Base-by-base conservation (phyloP, 53 echinoderm and acorn worm genomes). In the Hippasteria phrygiana region DNA sequence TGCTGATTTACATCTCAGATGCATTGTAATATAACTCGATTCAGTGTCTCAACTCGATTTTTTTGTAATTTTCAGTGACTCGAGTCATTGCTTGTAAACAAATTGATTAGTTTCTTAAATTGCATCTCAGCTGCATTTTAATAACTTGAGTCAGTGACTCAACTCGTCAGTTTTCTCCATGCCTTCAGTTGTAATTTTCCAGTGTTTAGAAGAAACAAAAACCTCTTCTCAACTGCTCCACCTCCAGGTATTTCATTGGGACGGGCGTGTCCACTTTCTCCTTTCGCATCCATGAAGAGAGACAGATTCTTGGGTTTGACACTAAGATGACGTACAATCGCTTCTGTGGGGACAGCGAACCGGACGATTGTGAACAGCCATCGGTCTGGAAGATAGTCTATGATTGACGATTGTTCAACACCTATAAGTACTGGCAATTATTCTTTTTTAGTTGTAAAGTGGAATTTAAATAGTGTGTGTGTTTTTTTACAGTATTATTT, bases 221-320 rank as follows among this genome's bases (percentile, higher is more conserved):
- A n/a, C n/a, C n/a, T n/a, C n/a, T n/a, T n/a, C n/a, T n/a, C n/a
- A n/a, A n/a, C n/a, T n/a, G n/a, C n/a, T n/a, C n/a, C 48, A 8
- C 48, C 14, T 48, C 48, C 78, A 97, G 97, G 85, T 97, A 94
- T 43, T 97, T 97, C 39, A 95, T 97, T 29, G 97, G 97, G 13
- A 97, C 97, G 1, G 95, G 95, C 22, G 92, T 91, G 42, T 97
- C 97, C 20, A 97, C 97, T 4, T 97, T 97, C 67, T 91, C 97
- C 55, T 97, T 97, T 79, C 94, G 97, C 32, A 97, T 97, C 67
- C 94, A 92, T 18, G 97, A 97, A 45, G 97, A 97, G 78, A 79
- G 97, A 76, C 94, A 95, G 73, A 95, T 97, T 27, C 87, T 97
- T 4, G 97, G 97, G 42, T 95, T 97, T 89, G 95, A 97, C 87